Evolutionary conservation across 2,888 invertebrate genomes (phyloP).

Genomic region (Protula sp.): DNA sequence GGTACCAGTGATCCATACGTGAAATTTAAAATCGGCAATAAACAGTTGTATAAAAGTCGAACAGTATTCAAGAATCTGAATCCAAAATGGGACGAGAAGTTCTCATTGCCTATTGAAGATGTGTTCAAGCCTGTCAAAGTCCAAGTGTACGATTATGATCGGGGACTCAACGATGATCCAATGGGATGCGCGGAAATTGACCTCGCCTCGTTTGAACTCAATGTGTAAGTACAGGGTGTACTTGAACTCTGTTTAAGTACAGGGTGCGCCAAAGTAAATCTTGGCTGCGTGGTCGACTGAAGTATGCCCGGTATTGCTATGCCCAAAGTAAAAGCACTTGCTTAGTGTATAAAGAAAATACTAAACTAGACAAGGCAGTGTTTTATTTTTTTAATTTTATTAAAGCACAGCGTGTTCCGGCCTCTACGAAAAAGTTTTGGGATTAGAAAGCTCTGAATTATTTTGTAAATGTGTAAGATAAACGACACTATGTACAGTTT

Average conservation of each 20-base stretch:
- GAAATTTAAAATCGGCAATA: slow-evolving; percentile 84
- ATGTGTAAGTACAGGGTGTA: slow-evolving; percentile 53
- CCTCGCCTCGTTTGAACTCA: slow-evolving; percentile 75
- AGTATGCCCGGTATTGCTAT: not conserved
- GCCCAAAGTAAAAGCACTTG: not conserved
- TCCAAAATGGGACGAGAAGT: slow-evolving; percentile 97
- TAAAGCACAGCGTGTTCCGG: too few species aligned
- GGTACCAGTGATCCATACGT: slow-evolving; percentile 97
- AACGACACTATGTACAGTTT: too few species aligned
- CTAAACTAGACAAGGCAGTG: too few species aligned
- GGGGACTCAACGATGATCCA: slow-evolving; percentile 91
- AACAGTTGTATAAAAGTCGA: slow-evolving; percentile 85
- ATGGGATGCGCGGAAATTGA: slow-evolving; percentile 89
- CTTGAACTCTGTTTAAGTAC: slow-evolving; percentile 1
- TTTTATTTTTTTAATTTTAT: too few species aligned
- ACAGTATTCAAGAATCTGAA: slow-evolving; percentile 91
- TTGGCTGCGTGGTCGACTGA: not conserved
- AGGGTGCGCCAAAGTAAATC: too few species aligned
- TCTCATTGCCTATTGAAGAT: slow-evolving; percentile 65
- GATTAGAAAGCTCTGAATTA: too few species aligned
- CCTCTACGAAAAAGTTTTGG: too few species aligned
- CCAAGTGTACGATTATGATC: slow-evolving; percentile 73
- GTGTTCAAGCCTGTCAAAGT: slow-evolving; percentile 23
- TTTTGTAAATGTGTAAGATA: too few species aligned
- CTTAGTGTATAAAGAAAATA: too few species aligned